Evolutionary conservation across 2,113 vertebrate species (phyloP).

Genomic region (Pseudonaja textilis): DNA sequence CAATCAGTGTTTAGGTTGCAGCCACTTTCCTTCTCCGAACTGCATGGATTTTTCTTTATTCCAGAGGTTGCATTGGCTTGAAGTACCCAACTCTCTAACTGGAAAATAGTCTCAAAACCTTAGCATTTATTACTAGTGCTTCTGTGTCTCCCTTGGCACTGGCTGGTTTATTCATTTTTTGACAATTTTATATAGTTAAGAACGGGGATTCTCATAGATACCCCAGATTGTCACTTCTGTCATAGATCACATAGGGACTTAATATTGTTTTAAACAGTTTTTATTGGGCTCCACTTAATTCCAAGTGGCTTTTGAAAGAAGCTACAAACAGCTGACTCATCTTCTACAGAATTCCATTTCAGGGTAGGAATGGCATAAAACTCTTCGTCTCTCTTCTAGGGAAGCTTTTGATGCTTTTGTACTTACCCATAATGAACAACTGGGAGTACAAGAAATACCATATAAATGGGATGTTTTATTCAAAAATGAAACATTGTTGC

Average conservation of each 20-base stretch:
- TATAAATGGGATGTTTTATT: neutral
- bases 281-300: neutral
- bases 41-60: neutral
- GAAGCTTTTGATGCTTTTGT: neutral
- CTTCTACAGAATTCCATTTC: neutral
- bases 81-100: neutral
- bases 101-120: neutral
- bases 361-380: neutral
- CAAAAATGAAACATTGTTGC: neutral
- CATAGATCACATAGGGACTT: neutral
- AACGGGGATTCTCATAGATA: neutral
- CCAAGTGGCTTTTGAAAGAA: neutral
- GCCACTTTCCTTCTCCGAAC: neutral
- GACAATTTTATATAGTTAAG: neutral
- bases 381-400: neutral
- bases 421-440: neutral
- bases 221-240: neutral
- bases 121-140: no score
- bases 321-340: neutral
- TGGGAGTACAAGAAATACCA: neutral
- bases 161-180: neutral
- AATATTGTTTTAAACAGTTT: neutral
- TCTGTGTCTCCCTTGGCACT: neutral
- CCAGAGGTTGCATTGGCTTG: neutral
- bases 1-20: neutral